phyloP scores from a whole-genome alignment of 2,797 vertebrate species.

The Bucorvus abyssinicus region DNA sequence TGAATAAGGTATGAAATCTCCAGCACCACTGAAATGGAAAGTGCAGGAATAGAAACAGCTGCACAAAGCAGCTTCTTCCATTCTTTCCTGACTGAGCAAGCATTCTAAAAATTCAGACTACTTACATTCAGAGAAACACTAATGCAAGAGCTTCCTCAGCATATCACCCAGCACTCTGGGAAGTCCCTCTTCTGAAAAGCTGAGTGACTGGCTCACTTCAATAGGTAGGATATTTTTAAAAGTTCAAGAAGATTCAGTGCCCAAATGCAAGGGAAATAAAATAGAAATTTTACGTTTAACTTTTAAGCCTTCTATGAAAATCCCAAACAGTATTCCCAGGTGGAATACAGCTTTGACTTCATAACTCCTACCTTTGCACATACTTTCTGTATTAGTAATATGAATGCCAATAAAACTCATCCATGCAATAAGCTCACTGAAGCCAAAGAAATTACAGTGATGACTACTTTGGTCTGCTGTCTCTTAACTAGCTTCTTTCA shows the following conservation, averaged over 20 bases:
- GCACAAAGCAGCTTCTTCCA: constrained; percentile 1
- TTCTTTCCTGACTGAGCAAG: neutral
- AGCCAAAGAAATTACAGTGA: constrained; percentile 36
- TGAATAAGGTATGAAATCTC: neutral
- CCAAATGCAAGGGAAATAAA: neutral
- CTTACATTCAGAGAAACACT: neutral
- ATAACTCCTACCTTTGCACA: neutral
- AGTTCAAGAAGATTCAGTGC: neutral
- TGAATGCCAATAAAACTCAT: constrained; percentile 30
- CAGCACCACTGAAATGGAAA: neutral
- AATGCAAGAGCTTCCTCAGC: neutral
- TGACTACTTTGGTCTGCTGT: constrained; percentile 14
- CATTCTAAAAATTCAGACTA: neutral
- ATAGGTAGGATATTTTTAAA: neutral
- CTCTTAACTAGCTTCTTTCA: constrained; percentile 49
- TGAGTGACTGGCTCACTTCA: neutral
- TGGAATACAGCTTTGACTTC: neutral
- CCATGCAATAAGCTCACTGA: constrained; percentile 31
- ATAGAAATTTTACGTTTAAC: neutral
- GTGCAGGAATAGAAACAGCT: neutral
- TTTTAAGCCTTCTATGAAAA: neutral
- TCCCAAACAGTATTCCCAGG: neutral
- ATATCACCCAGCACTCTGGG: neutral
- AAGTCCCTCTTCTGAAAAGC: neutral
- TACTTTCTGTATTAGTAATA: constrained; percentile 1